Percentiles rank a stretch among this genome's conserved stretches.
Evolutionary conservation across 2,888 invertebrate species (phyloP).

Genomic region (Imbricaverruca yamaguchii): DNA sequence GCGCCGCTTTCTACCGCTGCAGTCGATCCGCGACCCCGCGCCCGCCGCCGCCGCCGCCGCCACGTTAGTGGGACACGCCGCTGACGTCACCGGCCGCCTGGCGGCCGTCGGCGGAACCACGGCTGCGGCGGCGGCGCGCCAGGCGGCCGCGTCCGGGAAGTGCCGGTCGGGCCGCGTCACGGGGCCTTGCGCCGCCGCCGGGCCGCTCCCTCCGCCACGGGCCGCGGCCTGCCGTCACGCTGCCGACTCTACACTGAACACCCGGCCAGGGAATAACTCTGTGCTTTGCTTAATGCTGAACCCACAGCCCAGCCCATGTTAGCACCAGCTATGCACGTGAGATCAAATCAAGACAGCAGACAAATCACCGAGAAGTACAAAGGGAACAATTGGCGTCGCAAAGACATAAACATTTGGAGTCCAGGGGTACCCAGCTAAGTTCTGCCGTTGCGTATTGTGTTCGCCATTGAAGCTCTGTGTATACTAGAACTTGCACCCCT

Average conservation of each 20-base stretch:
- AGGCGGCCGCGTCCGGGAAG: neutral
- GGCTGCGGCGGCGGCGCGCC: neutral
- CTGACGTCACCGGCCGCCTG: neutral
- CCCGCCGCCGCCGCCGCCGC: neutral
- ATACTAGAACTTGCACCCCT: too few relatives aligned
- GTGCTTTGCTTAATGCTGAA: too few relatives aligned
- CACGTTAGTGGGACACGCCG: constrained; percentile 6
- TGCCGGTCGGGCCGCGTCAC: neutral
- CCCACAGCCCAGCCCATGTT: too few relatives aligned
- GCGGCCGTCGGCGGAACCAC: neutral
- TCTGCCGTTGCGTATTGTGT: too few relatives aligned
- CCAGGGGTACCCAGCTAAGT: too few relatives aligned
- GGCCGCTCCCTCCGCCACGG: neutral
- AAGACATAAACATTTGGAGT: too few relatives aligned
- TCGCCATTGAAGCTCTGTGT: too few relatives aligned
- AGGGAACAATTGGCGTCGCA: neutral
- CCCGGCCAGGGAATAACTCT: too few relatives aligned
- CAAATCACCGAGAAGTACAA: neutral
- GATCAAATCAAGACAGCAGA: neutral
- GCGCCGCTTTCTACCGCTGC: constrained; percentile 7
- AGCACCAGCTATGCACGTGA: too few relatives aligned
- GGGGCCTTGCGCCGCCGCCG: neutral
- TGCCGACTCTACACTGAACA: too few relatives aligned
- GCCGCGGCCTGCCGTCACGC: too few relatives aligned
- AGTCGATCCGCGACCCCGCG: neutral